Evolutionary conservation across 2,113 vertebrate species (phyloP), one percentile per base, ranked within the genome.

Genomic region (Oryzias curvinotus): DNA sequence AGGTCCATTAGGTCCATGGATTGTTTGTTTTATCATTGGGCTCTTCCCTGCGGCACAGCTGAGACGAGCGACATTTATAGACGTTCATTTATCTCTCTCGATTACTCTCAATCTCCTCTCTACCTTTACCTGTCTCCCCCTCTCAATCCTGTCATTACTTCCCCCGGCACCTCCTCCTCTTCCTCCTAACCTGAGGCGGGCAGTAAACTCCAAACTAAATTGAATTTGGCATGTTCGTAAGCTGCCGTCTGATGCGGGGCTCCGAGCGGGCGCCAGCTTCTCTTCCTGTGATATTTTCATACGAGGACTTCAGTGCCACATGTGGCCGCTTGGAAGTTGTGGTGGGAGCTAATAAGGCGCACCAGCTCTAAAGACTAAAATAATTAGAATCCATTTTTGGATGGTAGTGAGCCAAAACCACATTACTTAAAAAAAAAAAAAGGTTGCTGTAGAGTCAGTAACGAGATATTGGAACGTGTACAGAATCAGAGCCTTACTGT

Each of bases 151-250:
- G 16, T 36, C 66, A 54, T 56, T 30, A 21, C 60, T 49, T 14
- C 45, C 25, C 23, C 2, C 1, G 46, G 51, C 30, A 49, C 61
- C 54, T 8, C 18, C 19, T 16, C 62, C 49, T 44, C 16, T 25
- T 57, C 69, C 68, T 41, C 55, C 19, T 45, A 13, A 65, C 66
- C 66, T n/a, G 48, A 64, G 59, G 62, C 60, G 36, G 57, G 25
- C 55, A 4, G 62, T 65, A 62, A 73, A 62, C 57, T 76, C 65
- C 44, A 16, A 48, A 41, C 55, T 46, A 69, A 80, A 82, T 77
- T 75, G 55, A 82, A 80, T 80, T 70, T 72, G 73, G 55, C 67
- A 50, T 57, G 47, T 69, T 75, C 62, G 62, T 68, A 74, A 71
- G 53, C 58, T 52, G 62, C 71, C 55, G 65, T 59, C 14, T 1